phyloP scores from a whole-genome alignment of 2,888 invertebrate species.

The Chymomyza amoena region DNA sequence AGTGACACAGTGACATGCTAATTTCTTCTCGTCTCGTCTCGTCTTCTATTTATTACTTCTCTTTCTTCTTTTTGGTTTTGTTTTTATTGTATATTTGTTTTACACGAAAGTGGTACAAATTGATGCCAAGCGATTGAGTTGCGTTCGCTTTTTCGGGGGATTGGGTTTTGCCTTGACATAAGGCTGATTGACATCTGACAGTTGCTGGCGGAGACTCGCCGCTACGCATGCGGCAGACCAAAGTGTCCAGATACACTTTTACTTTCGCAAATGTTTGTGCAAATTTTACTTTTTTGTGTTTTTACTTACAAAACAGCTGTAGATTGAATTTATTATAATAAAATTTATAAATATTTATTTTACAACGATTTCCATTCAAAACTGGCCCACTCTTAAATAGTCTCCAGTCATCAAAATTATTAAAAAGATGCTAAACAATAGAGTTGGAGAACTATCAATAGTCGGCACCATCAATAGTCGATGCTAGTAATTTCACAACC shows the following conservation, averaged over 20 bases:
- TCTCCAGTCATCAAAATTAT: too few species aligned
- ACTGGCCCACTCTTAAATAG: too few species aligned
- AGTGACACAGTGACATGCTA: constrained; percentile 72
- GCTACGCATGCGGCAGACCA: too few species aligned
- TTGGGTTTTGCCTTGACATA: constrained; percentile 53
- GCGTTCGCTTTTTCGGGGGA: constrained; percentile 9
- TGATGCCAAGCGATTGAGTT: constrained; percentile 31
- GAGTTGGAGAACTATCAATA: too few species aligned
- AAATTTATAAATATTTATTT: too few species aligned
- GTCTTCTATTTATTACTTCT: constrained; percentile 14
- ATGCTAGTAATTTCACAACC: too few species aligned
- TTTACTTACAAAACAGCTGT: too few species aligned
- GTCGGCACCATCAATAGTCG: too few species aligned
- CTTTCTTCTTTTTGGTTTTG: constrained; percentile 6
- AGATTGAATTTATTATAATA: too few species aligned
- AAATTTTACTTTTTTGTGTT: constrained; percentile 7
- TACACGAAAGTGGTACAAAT: constrained; percentile 67
- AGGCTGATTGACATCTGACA: constrained; percentile 74
- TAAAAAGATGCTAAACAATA: too few species aligned
- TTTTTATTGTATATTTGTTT: constrained; percentile 53
- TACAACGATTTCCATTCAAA: too few species aligned
- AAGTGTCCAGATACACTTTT: constrained; percentile 56
- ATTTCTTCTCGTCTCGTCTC: constrained; percentile 66
- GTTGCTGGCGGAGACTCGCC: constrained; percentile 35
- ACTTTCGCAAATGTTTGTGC: constrained; percentile 55